phyloP scores from a whole-genome alignment of 2,113 vertebrate species.

The Rallus limicola region DNA sequence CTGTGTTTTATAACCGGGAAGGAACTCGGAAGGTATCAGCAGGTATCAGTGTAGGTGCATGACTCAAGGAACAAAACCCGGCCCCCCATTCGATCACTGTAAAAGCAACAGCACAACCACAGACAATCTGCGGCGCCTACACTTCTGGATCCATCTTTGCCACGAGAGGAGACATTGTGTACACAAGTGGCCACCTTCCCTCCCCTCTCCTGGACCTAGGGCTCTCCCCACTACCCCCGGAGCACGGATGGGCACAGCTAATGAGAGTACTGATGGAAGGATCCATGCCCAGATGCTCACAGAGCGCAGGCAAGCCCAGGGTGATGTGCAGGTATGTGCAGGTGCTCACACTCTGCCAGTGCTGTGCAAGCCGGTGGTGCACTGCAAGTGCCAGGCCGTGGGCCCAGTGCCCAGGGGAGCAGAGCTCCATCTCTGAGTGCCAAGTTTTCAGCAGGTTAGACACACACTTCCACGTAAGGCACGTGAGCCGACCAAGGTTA shows the following conservation, averaged over 20 bases:
- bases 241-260: neutral
- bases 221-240: neutral
- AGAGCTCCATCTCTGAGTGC: neutral
- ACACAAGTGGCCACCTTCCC: neutral
- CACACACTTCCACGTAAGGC: neutral
- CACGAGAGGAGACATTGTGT: accelerated
- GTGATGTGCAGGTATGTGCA: neutral
- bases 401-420: neutral
- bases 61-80: neutral
- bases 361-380: accelerated
- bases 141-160: neutral
- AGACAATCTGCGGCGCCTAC: accelerated
- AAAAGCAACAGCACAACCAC: neutral
- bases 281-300: neutral
- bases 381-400: neutral
- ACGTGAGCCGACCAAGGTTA: neutral
- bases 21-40: neutral
- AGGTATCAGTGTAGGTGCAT: neutral
- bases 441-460: neutral
- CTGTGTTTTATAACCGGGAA: neutral
- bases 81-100: neutral
- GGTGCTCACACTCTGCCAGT: neutral
- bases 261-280: neutral
- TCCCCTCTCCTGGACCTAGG: neutral
- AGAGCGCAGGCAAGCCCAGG: neutral